phyloP scores from a whole-genome alignment of 2,113 vertebrate species.

The Odontophorus gujanensis region DNA sequence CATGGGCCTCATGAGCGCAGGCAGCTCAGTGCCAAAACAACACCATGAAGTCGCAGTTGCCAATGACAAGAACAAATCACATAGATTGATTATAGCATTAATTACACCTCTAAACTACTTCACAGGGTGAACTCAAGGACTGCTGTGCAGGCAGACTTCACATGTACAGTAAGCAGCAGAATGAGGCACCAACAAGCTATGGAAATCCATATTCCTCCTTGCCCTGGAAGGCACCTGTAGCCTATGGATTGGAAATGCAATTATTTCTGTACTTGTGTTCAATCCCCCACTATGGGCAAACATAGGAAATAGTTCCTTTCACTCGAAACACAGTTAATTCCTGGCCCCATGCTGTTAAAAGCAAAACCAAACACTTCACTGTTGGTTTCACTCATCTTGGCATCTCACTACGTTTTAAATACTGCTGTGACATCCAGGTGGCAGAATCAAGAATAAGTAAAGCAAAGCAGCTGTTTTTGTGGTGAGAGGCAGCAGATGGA shows the following conservation, averaged over 20 bases:
- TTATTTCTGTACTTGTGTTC: background rate
- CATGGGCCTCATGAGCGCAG: background rate
- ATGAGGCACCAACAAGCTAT: background rate
- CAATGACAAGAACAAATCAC: background rate
- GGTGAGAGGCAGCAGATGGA: background rate
- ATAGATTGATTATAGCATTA: background rate
- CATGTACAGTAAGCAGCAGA: background rate
- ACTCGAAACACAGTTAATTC: background rate
- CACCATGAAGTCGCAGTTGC: background rate
- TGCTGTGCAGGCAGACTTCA: background rate
- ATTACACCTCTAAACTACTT: conserved; percentile 21
- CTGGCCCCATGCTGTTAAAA: background rate
- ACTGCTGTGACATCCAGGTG: background rate
- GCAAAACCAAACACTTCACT: background rate
- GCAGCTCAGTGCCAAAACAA: background rate
- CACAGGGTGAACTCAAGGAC: conserved; percentile 1
- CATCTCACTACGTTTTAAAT: background rate
- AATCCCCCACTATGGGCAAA: background rate
- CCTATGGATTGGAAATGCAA: background rate
- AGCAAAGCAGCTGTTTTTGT: background rate
- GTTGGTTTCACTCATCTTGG: background rate
- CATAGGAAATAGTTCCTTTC: background rate
- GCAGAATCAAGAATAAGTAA: background rate
- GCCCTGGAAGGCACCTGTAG: fast-evolving
- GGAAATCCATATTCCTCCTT: background rate